These are phyloP conservation scores for Cheilosia vulpina DNA, from an alignment of 2,888 invertebrate genomes.

Conservation along the genomic window DNA sequence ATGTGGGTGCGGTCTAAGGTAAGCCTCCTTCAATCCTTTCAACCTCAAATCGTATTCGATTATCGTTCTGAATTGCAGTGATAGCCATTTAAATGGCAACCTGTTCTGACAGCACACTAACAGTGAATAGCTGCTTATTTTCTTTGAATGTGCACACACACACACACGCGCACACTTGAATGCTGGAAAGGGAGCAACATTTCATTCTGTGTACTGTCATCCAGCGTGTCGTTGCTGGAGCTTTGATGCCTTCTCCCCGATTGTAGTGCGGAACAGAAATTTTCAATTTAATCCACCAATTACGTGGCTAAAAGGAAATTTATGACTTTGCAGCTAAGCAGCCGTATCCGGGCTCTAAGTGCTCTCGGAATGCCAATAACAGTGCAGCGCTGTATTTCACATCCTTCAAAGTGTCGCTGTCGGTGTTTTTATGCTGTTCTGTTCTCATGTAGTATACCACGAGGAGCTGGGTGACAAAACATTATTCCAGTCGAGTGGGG, in stretches of 20 bases:
- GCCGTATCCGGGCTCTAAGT: conserved; percentile 22
- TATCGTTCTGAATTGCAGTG: conserved; percentile 61
- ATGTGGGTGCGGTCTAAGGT: conserved; percentile 15
- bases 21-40: conserved; percentile 55
- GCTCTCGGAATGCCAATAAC: conserved; percentile 40
- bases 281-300: conserved; percentile 66
- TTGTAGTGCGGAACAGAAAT: conserved; percentile 11
- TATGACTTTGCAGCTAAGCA: conserved; percentile 54
- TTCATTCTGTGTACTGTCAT: neutral
- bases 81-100: conserved; percentile 69
- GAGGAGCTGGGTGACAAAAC: conserved; percentile 35
- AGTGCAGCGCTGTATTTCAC: conserved; percentile 34
- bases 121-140: conserved; percentile 4
- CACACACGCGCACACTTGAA: neutral
- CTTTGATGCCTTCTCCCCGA: no score
- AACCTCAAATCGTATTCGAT: conserved; percentile 67
- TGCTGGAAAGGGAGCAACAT: neutral
- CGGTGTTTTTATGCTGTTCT: conserved; percentile 21
- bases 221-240: neutral
- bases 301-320: conserved; percentile 63
- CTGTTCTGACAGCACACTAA: conserved; percentile 21
- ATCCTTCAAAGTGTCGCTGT: conserved; percentile 55
- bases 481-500: neutral
- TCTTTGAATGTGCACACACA: neutral
- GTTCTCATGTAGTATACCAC: no score